Evolutionary conservation across 2,797 vertebrate species (phyloP).

Genomic region (Petrocephalus schoutedeni): DNA sequence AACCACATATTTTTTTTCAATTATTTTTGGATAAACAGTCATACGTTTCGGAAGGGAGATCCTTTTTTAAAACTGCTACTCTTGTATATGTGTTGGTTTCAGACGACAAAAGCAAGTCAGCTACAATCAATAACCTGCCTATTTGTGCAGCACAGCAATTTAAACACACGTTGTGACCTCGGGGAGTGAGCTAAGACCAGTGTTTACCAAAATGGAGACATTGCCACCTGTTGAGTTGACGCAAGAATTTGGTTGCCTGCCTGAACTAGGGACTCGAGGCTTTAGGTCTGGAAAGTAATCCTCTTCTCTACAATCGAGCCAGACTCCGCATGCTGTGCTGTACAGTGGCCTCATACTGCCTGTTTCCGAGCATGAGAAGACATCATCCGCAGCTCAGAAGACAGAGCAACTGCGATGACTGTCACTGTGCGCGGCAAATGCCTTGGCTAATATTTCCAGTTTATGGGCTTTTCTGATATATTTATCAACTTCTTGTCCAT

Average conservation of each 20-base stretch:
- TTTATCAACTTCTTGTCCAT: not conserved
- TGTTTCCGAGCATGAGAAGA: not conserved
- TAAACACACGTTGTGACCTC: not conserved
- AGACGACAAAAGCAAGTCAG: not conserved
- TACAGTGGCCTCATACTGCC: not conserved
- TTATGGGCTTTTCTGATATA: not conserved
- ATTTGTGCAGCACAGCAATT: not conserved
- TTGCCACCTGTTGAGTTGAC: not conserved
- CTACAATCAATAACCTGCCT: not conserved
- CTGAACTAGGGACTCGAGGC: not conserved
- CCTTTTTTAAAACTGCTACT: not conserved
- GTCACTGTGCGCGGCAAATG: not conserved
- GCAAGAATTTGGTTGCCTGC: constrained; percentile 3
- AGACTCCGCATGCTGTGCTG: not conserved
- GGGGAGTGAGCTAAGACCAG: not conserved
- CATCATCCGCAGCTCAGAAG: not conserved
- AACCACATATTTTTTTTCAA: not conserved
- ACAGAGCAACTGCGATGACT: not conserved
- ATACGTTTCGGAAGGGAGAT: not conserved
- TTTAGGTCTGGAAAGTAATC: not conserved
- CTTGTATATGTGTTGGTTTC: not conserved
- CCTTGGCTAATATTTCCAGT: not conserved
- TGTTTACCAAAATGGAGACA: not conserved
- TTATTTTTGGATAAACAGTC: not conserved
- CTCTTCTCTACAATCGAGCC: not conserved